A percentile compares a stretch with the other conserved stretches of the same genome.
Evolutionary conservation across 1,140 invertebrate genomes (phyloP).

Genomic region (Pentalonia nigronervosa): DNA sequence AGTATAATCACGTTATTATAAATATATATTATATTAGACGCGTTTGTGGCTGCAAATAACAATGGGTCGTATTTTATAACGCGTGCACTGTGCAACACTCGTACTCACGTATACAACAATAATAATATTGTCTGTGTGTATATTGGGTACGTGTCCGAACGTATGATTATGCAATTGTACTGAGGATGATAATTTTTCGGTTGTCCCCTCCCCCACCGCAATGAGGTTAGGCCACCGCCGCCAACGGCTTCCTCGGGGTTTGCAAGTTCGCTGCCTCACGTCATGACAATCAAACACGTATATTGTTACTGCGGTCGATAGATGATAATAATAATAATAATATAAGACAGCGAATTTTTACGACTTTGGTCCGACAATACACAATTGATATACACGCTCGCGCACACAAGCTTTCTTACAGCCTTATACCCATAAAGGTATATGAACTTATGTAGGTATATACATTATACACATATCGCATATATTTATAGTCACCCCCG

Average conservation of each 20-base stretch:
- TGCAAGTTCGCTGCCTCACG: neutral
- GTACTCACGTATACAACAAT: neutral
- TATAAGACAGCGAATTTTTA: neutral
- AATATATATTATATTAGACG: neutral
- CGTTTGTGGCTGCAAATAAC: neutral
- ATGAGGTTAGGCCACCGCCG: neutral
- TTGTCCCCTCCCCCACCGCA: neutral
- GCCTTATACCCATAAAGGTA: neutral
- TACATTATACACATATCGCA: neutral
- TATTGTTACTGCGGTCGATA: too few relatives aligned
- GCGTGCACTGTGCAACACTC: neutral
- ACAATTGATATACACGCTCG: neutral
- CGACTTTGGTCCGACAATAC: neutral
- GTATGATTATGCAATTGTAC: neutral
- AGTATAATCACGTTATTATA: neutral
- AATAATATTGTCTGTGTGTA: neutral
- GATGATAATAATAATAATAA: neutral
- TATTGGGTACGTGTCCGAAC: too few relatives aligned
- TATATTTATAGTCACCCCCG: constrained; percentile 22
- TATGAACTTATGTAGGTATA: too few relatives aligned
- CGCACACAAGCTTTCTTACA: neutral
- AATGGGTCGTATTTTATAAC: constrained; percentile 33
- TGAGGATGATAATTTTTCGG: neutral
- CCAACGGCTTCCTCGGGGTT: neutral
- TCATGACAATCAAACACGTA: neutral